These are phyloP conservation scores for Odontocerum albicorne DNA, from an alignment of 2,888 invertebrate genomes.

Conservation along the genomic window DNA sequence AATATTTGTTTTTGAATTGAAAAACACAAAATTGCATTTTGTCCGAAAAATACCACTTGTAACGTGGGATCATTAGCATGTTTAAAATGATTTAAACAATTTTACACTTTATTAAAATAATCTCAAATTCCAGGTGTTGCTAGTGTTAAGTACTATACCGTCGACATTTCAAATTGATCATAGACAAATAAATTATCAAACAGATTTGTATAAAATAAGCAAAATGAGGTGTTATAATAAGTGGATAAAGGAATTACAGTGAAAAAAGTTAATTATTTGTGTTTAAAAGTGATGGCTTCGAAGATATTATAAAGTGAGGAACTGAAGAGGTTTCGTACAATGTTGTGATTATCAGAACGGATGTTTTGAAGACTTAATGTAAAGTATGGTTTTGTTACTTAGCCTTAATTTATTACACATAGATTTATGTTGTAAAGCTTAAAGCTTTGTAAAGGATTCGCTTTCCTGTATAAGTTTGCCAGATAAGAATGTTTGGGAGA, in stretches of 20 bases:
- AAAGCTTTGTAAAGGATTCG: slow-evolving; percentile 8
- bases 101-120: background rate
- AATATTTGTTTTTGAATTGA: no score
- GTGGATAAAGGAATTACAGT: background rate
- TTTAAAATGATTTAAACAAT: no score
- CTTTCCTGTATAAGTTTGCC: slow-evolving; percentile 6
- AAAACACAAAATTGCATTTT: no score
- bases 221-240: background rate
- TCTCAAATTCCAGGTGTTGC: slow-evolving; percentile 6
- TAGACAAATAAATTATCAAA: background rate
- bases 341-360: slow-evolving; percentile 7
- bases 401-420: slow-evolving; percentile 8
- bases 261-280: background rate
- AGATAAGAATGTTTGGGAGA: no score
- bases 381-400: slow-evolving; percentile 11
- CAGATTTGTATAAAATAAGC: background rate
- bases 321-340: background rate
- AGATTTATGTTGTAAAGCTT: slow-evolving; percentile 4
- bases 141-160: slow-evolving; percentile 2
- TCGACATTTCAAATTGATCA: background rate
- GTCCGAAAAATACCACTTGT: no score
- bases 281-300: background rate
- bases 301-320: background rate
- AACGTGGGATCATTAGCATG: no score
- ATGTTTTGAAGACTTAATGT: slow-evolving; percentile 15